Evolutionary conservation across 2,113 vertebrate species (phyloP), one percentile per base, ranked within the genome.

Genomic region (Trachemys scripta): DNA sequence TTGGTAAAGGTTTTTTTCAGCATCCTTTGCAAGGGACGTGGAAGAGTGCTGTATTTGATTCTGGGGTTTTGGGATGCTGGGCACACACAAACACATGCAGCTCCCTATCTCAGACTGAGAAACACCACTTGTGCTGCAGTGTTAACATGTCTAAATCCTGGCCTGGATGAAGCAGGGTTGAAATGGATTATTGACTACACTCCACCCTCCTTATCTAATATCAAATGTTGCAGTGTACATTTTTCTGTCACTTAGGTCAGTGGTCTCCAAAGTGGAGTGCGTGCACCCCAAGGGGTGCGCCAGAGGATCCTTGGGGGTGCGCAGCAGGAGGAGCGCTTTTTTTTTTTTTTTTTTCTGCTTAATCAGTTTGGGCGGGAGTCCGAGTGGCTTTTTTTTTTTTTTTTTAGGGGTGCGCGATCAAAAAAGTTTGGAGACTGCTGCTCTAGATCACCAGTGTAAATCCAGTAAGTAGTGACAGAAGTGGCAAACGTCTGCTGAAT

Each of bases 81-180:
- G 80, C 11, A 11, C 14, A 1, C 1, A 4, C 59, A 91, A 82
- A 90, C 38, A 75, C 17, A 27, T 0, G 0, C 31, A 2, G 56
- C 92, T 89, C 49, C 11, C 4, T 87, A 27, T n/a, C 38, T 3
- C 10, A 2, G 2, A 76, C 53, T 93, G 51, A 95, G 50, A 45
- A 84, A 51, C 6, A 45, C 35, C 59, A 16, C 85, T 94, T 49
- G 0, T 54, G 10, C 84, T 94, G 80, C 38, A 49, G 87, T 47
- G 2, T 65, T 95, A 91, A 87, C 14, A 10, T 92, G 25, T 90
- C 80, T 42, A 10, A 12, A 8, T 80, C 90, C 51, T 56, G 16
- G 6, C 82, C 10, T 69, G 76, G 84, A 54, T 75, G 25, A n/a
- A n/a, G 56, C 78, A 4, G 4, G 65, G 84, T 31, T 84, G 47